These are phyloP conservation scores for Leucophenga montana DNA, from an alignment of 2,888 invertebrate genomes.

Conservation along the genomic window DNA sequence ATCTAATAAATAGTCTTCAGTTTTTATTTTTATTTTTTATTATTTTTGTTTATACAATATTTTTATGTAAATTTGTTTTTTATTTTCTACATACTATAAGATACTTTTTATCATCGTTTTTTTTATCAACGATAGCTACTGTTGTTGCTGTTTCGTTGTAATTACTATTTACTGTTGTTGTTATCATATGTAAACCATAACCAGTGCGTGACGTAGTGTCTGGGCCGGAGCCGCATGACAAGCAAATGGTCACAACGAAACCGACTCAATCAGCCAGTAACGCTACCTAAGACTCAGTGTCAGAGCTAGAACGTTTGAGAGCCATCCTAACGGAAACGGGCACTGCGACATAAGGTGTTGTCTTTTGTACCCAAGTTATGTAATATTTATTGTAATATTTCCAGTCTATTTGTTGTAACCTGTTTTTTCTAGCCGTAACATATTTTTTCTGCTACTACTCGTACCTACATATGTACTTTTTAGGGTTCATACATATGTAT, in stretches of 20 bases:
- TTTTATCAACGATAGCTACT: too few species aligned
- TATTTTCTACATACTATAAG: too few species aligned
- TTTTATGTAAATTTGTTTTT: not conserved
- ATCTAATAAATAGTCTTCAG: not conserved
- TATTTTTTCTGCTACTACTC: slow-evolving; percentile 21
- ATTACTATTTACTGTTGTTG: not conserved
- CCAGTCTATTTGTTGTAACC: slow-evolving; percentile 5
- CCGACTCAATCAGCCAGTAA: too few species aligned
- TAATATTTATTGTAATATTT: not conserved
- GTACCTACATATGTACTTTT: slow-evolving; percentile 13
- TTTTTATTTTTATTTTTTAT: not conserved
- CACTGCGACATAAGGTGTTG: too few species aligned
- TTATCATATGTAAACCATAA: too few species aligned
- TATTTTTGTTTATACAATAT: not conserved
- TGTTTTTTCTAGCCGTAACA: slow-evolving; percentile 25
- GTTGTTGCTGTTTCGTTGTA: not conserved
- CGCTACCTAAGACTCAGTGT: too few species aligned
- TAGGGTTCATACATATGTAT: slow-evolving; percentile 40
- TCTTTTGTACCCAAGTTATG: too few species aligned
- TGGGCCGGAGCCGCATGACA: too few species aligned
- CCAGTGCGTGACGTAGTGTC: too few species aligned
- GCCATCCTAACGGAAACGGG: too few species aligned
- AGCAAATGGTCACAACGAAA: too few species aligned
- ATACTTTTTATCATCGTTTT: not conserved
- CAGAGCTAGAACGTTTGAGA: too few species aligned